Evolutionary conservation across 2,113 vertebrate genomes (phyloP).

Genomic region (Nyctereutes procyonoides): DNA sequence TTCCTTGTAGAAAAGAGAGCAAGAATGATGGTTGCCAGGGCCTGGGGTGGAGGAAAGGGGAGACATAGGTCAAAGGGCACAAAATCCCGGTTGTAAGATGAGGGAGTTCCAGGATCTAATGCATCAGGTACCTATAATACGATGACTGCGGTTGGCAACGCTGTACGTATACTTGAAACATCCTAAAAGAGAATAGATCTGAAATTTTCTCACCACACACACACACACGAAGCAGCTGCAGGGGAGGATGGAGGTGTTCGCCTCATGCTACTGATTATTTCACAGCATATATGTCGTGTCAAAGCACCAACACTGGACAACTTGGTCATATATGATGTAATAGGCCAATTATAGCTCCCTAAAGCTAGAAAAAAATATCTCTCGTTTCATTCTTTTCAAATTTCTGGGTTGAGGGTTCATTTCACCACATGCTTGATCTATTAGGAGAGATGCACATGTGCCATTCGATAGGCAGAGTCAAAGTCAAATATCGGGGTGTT

Average conservation of each 20-base stretch:
- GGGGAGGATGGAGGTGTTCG: accelerated
- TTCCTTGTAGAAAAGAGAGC: neutral
- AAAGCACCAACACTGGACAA: accelerated
- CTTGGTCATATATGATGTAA: accelerated
- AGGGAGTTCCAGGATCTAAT: accelerated
- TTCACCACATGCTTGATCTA: accelerated
- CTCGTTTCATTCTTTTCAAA: neutral
- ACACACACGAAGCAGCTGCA: no score
- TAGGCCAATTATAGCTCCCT: neutral
- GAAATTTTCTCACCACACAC: neutral
- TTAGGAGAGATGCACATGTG: accelerated
- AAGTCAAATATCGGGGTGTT: no score
- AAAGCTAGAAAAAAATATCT: neutral
- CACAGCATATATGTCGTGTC: accelerated
- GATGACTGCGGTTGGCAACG: accelerated
- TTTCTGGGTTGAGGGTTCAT: neutral
- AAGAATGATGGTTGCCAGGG: neutral
- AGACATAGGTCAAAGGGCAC: neutral
- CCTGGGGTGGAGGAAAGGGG: neutral
- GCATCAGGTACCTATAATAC: neutral
- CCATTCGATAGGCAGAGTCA: neutral
- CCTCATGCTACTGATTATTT: accelerated
- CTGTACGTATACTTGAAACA: accelerated
- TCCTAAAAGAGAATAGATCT: neutral
- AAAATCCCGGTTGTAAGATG: neutral